Percentiles rank a stretch among this genome's conserved stretches.
Evolutionary conservation across 2,113 vertebrate species (phyloP).

Genomic region (Cryptomyrus ogoouensis): DNA sequence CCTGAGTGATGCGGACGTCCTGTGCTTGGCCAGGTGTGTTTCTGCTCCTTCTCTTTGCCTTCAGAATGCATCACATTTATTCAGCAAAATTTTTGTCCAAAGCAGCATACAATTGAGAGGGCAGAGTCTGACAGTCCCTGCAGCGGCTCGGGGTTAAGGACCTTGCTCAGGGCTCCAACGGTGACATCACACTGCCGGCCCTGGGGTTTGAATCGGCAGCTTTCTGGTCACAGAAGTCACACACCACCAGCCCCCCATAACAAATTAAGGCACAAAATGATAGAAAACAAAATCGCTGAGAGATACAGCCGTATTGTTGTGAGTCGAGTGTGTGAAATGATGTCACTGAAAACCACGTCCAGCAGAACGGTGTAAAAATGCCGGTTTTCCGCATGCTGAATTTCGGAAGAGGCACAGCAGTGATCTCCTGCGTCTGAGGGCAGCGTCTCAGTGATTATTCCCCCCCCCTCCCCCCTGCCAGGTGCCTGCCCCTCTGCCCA

Average conservation of each 20-base stretch:
- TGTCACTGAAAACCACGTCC: background rate
- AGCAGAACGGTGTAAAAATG: background rate
- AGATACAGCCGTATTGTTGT: background rate
- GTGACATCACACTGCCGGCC: too few species aligned
- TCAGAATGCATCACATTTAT: too few species aligned
- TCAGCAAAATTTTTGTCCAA: too few species aligned
- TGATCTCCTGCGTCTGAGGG: background rate
- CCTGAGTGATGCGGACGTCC: background rate
- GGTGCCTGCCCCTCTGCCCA: background rate
- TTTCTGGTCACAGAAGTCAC: background rate
- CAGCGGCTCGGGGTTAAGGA: background rate
- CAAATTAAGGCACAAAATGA: background rate
- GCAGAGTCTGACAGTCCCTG: background rate
- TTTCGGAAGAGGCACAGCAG: background rate
- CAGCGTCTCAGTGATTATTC: background rate
- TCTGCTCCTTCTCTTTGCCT: background rate
- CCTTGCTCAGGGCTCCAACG: too few species aligned
- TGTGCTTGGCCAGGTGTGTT: background rate
- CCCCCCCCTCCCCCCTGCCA: background rate
- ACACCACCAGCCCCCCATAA: background rate
- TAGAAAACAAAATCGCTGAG: background rate
- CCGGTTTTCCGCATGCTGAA: background rate
- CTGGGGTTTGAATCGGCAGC: background rate
- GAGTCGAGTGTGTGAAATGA: background rate
- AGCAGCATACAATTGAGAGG: background rate